Evolutionary conservation across 2,888 invertebrate genomes (phyloP).

Genomic region (Nebria brevicollis): DNA sequence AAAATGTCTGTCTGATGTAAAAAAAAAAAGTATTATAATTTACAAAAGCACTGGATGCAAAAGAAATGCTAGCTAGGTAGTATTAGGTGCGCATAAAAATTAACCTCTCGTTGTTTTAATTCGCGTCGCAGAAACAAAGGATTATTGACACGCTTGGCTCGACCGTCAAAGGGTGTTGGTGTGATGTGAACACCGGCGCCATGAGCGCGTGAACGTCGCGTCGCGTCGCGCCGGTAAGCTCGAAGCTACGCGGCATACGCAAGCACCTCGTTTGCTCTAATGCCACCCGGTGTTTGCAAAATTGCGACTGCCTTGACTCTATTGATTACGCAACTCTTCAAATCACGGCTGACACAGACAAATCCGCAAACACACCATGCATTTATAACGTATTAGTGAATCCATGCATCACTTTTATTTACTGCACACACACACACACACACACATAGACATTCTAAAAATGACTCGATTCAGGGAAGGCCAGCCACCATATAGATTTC

Average conservation of each 20-base stretch:
- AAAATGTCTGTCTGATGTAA: too few species aligned
- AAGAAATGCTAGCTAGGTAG: too few species aligned
- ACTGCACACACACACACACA: too few species aligned
- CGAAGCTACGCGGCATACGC: background rate
- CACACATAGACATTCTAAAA: too few species aligned
- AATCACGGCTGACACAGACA: too few species aligned
- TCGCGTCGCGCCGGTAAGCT: background rate
- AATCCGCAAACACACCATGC: too few species aligned
- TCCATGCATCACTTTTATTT: too few species aligned
- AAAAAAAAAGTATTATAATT: too few species aligned
- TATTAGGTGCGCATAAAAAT: background rate
- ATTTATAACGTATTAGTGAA: too few species aligned
- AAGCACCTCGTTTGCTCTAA: background rate
- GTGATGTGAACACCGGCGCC: background rate
- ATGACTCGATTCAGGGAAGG: too few species aligned
- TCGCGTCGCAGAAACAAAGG: conserved; percentile 27
- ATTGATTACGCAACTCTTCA: background rate
- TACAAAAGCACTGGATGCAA: too few species aligned
- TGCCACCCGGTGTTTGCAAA: background rate
- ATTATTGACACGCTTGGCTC: conserved; percentile 30
- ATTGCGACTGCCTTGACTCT: background rate
- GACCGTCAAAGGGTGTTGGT: conserved; percentile 26
- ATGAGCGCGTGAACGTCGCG: background rate
- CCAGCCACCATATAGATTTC: too few species aligned
- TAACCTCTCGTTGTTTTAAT: conserved; percentile 19